Percentiles rank a stretch among this genome's conserved stretches.
phyloP scores from a whole-genome alignment of 64 coral and sea anemone species.

The Anthopleura sola region DNA sequence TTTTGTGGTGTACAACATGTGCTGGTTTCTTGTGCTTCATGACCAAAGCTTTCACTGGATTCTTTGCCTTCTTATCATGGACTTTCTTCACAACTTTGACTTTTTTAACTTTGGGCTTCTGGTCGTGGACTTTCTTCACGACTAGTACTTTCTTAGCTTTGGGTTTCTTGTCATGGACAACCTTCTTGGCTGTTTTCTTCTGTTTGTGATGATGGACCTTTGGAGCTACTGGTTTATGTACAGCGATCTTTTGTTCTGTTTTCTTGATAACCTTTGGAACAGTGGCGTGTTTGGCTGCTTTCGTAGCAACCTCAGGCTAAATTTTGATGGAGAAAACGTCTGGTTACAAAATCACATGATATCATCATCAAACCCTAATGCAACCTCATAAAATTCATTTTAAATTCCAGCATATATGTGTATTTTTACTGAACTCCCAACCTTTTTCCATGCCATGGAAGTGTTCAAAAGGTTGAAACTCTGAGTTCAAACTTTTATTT shows the following conservation, averaged over 20 bases:
- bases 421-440: too few relatives aligned
- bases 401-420: too few relatives aligned
- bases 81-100: background rate
- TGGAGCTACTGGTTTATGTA: background rate
- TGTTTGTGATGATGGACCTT: constrained; percentile 1
- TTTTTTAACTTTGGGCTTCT: background rate
- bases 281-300: background rate
- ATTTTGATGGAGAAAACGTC: background rate
- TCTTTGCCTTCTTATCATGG: background rate
- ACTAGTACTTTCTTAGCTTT: background rate
- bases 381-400: too few relatives aligned
- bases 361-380: background rate
- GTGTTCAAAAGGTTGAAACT: too few relatives aligned
- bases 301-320: background rate
- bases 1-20: background rate
- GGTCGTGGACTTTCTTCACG: background rate
- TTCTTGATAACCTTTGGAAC: background rate
- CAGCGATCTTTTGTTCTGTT: background rate
- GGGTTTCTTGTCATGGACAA: background rate
- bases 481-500: too few relatives aligned
- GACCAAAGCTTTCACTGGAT: background rate
- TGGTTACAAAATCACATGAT: background rate
- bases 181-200: background rate
- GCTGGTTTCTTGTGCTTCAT: background rate
- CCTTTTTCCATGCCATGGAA: too few relatives aligned